phyloP scores from a whole-genome alignment of 1,140 invertebrate species.

The Parasteatoda tepidariorum region DNA sequence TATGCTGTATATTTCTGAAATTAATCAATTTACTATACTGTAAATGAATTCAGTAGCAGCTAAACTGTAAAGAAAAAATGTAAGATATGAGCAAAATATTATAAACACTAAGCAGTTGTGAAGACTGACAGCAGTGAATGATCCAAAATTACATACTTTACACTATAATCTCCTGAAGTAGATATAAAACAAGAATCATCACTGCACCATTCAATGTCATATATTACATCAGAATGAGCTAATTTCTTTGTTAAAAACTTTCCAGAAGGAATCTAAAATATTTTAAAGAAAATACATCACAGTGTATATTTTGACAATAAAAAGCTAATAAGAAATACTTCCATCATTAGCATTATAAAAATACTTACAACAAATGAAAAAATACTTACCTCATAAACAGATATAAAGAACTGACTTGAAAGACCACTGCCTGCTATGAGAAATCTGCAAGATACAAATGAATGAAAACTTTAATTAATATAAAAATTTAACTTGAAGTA shows the following conservation, averaged over 20 bases:
- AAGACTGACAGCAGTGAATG: background rate
- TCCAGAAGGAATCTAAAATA: conserved; percentile 66
- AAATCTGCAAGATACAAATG: conserved; percentile 5
- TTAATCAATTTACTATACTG: background rate
- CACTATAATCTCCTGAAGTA: conserved; percentile 76
- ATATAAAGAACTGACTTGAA: background rate
- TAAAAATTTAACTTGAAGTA: background rate
- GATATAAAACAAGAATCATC: conserved; percentile 73
- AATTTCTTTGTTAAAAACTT: conserved; percentile 64
- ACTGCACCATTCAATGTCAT: conserved; percentile 75
- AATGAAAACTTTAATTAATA: background rate
- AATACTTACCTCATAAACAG: conserved; percentile 11
- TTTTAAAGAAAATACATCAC: background rate
- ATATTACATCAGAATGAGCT: conserved; percentile 75
- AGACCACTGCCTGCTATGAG: background rate
- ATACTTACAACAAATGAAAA: background rate
- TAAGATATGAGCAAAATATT: too few relatives aligned
- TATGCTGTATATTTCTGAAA: background rate
- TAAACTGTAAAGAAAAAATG: too few relatives aligned
- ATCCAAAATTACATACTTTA: conserved; percentile 54
- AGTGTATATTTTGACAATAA: too few relatives aligned
- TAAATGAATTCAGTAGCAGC: too few relatives aligned
- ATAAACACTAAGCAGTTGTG: too few relatives aligned
- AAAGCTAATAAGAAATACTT: background rate
- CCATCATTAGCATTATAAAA: background rate